Conservation (phyloP, 37 sponge, comb jelly and placozoan genomes). For the Mnemiopsis leidyi region DNA sequence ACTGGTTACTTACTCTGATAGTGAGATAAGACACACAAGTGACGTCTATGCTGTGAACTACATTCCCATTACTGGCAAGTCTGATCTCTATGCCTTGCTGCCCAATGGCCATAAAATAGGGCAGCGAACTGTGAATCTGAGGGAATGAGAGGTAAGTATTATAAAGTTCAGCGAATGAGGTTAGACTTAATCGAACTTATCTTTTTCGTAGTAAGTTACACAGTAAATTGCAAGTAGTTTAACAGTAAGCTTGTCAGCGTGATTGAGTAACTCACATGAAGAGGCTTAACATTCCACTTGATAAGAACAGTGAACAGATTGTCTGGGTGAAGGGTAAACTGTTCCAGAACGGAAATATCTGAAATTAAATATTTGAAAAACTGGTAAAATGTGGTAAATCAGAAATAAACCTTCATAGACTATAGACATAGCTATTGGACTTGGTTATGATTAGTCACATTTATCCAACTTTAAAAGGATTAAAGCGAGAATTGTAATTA, state of each 20-base stretch:
- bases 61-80: constrained; percentile 36
- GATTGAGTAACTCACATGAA: constrained; percentile 15
- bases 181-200: too few species aligned
- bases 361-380: too few species aligned
- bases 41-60: constrained; percentile 56
- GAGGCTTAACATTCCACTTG: constrained; percentile 56
- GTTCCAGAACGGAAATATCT: constrained; percentile 47
- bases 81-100: constrained; percentile 47
- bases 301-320: constrained; percentile 27
- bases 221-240: too few species aligned
- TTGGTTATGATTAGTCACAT: background rate
- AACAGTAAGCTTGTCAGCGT: too few species aligned
- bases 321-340: constrained; percentile 33
- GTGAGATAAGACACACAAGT: constrained; percentile 24
- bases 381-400: too few species aligned
- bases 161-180: too few species aligned
- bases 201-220: too few species aligned
- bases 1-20: constrained; percentile 2
- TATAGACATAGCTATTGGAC: background rate
- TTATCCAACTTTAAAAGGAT: background rate
- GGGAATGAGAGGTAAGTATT: too few species aligned
- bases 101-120: constrained; percentile 52
- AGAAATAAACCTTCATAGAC: background rate
- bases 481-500: background rate
- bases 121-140: constrained; percentile 57